Percentiles rank a stretch among this genome's conserved stretches.
Conservation (phyloP, 2,888 invertebrate species). For the Chrysolina americana region DNA sequence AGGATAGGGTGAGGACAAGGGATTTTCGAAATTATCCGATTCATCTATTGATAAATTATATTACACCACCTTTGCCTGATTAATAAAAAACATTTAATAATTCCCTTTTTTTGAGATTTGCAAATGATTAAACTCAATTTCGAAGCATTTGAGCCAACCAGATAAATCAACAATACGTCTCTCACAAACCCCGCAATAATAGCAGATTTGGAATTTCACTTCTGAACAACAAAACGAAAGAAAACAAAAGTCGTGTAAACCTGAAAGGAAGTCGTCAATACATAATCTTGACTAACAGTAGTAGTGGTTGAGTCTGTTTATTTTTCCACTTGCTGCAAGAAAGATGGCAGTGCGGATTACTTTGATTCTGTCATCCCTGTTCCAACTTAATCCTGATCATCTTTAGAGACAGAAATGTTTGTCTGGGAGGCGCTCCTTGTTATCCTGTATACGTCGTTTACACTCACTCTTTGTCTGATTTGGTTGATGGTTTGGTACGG, state of each 20-base stretch:
- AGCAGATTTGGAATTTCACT: neutral
- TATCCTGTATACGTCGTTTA: conserved; percentile 32
- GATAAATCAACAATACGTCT: neutral
- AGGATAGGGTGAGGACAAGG: no score
- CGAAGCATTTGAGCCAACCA: no score
- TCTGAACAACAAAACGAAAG: neutral
- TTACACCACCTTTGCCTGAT: no score
- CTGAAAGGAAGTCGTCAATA: conserved; percentile 28
- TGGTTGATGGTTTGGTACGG: conserved; percentile 3
- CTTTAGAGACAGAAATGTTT: conserved; percentile 38
- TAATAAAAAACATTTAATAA: no score
- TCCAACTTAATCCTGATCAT: conserved; percentile 37
- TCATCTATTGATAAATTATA: no score
- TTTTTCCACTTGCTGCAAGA: conserved; percentile 27
- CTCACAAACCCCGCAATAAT: neutral
- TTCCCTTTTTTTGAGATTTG: no score
- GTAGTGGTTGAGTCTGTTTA: conserved; percentile 28
- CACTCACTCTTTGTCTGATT: conserved; percentile 21
- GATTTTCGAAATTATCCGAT: no score
- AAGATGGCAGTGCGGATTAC: conserved; percentile 9
- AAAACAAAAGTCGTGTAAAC: conserved; percentile 23
- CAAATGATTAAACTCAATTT: no score
- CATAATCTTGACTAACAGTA: conserved; percentile 29
- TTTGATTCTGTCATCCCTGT: conserved; percentile 25
- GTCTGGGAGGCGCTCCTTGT: conserved; percentile 25